Evolutionary conservation across 2,797 vertebrate species (phyloP).

Genomic region (Alauda arvensis): DNA sequence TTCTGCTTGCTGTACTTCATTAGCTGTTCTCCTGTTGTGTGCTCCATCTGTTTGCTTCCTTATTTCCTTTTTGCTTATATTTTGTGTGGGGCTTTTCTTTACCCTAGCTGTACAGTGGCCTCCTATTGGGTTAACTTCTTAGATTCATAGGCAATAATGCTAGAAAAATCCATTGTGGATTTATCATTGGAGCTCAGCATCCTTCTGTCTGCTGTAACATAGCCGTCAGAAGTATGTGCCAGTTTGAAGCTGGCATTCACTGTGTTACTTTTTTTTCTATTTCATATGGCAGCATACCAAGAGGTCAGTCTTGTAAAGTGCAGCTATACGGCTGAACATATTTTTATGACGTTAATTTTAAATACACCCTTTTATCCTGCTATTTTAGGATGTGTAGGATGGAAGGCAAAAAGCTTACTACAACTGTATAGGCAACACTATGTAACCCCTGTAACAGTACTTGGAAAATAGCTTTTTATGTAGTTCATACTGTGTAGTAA

Average conservation of each 20-base stretch:
- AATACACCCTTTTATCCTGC: constrained; percentile 29
- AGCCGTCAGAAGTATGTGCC: neutral
- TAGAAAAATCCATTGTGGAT: neutral
- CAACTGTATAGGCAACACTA: neutral
- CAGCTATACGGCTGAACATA: neutral
- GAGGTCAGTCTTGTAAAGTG: constrained; percentile 7
- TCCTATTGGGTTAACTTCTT: constrained; percentile 47
- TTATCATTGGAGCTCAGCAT: neutral
- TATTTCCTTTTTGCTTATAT: constrained; percentile 58
- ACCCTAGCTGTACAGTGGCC: constrained; percentile 50
- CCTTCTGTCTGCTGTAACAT: constrained; percentile 2
- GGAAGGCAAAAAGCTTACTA: constrained; percentile 3
- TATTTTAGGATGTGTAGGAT: neutral
- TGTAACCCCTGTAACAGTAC: neutral
- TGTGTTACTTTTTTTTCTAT: neutral
- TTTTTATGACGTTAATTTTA: neutral
- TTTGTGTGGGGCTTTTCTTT: constrained; percentile 63
- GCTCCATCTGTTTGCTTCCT: constrained; percentile 60
- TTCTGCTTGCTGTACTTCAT: constrained; percentile 62
- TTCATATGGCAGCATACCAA: neutral
- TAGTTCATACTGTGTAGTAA: neutral
- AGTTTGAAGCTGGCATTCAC: constrained; percentile 1
- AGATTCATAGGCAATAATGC: constrained; percentile 35
- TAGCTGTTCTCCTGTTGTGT: constrained; percentile 60
- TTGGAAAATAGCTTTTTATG: constrained; percentile 15